phyloP scores from a whole-genome alignment of 1,140 invertebrate species.

The Trypoxylus dichotomus region DNA sequence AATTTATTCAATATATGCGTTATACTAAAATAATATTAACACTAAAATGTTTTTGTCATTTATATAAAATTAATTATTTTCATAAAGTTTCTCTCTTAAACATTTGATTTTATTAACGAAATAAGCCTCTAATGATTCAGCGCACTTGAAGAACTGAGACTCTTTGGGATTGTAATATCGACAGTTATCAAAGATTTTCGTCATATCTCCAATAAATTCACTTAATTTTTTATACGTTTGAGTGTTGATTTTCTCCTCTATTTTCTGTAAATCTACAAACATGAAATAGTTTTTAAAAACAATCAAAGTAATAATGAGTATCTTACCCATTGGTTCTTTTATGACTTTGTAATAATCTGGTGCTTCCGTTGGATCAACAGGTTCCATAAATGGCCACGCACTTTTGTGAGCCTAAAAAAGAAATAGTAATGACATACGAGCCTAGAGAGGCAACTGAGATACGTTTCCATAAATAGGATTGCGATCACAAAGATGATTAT shows the following conservation, averaged over 20 bases:
- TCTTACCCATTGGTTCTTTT: conserved; percentile 96
- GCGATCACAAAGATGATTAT: too few species aligned
- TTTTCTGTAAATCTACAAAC: conserved; percentile 84
- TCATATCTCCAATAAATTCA: conserved; percentile 96
- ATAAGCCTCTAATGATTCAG: conserved; percentile 91
- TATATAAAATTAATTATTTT: conserved; percentile 50
- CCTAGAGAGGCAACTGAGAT: not conserved
- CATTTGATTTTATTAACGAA: conserved; percentile 91
- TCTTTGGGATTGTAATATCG: conserved; percentile 95
- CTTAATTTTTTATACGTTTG: conserved; percentile 83
- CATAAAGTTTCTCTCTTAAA: conserved; percentile 77
- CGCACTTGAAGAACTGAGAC: conserved; percentile 93
- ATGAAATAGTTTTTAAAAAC: not conserved
- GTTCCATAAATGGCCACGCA: conserved; percentile 96
- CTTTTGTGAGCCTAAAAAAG: conserved; percentile 76
- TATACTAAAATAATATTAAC: conserved; percentile 26
- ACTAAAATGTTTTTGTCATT: conserved; percentile 23
- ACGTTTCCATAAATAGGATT: too few species aligned
- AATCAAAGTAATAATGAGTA: not conserved
- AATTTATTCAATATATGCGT: conserved; percentile 7
- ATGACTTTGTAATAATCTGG: conserved; percentile 98
- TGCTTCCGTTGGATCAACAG: conserved; percentile 91
- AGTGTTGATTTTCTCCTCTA: conserved; percentile 85
- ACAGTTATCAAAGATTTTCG: conserved; percentile 98
- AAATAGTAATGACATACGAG: not conserved